Percentiles rank a stretch among this genome's conserved stretches.
phyloP scores from a whole-genome alignment of 2,113 vertebrate genomes.

The Periophthalmodon schlosseri region DNA sequence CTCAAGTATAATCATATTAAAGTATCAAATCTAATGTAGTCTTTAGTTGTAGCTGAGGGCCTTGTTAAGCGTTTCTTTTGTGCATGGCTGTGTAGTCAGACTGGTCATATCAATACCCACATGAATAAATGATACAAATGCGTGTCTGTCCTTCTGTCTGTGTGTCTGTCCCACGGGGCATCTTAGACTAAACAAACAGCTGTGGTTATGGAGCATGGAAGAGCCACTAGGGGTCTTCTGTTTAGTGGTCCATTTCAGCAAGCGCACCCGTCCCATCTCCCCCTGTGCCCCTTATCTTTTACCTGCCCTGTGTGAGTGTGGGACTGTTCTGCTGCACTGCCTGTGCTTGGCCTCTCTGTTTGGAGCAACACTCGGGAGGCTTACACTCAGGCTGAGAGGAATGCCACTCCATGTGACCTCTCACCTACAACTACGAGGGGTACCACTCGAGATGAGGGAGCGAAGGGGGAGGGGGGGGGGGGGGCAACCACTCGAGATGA shows the following conservation, averaged over 20 bases:
- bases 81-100: constrained; percentile 54
- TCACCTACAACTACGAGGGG: constrained; percentile 77
- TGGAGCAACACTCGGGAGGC: constrained; percentile 36
- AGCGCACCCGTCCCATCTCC: constrained; percentile 2
- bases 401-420: constrained; percentile 81
- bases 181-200: constrained; percentile 76
- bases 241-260: constrained; percentile 67
- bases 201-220: constrained; percentile 69
- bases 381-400: constrained; percentile 75
- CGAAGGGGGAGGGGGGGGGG: constrained; percentile 53
- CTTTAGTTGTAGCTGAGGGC: constrained; percentile 10
- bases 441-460: constrained; percentile 57
- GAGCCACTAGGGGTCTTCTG: constrained; percentile 68
- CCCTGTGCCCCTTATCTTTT: constrained; percentile 54
- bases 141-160: constrained; percentile 68
- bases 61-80: constrained; percentile 51
- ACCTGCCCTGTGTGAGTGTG: constrained; percentile 57
- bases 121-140: constrained; percentile 70
- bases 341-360: constrained; percentile 44
- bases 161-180: constrained; percentile 58
- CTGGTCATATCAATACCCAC: constrained; percentile 46
- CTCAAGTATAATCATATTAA: neutral
- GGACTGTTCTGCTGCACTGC: constrained; percentile 11
- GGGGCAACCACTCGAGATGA: constrained; percentile 56
- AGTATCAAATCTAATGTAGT: neutral